phyloP scores from a whole-genome alignment of 2,797 vertebrate genomes.

The Podarcis lilfordi region DNA sequence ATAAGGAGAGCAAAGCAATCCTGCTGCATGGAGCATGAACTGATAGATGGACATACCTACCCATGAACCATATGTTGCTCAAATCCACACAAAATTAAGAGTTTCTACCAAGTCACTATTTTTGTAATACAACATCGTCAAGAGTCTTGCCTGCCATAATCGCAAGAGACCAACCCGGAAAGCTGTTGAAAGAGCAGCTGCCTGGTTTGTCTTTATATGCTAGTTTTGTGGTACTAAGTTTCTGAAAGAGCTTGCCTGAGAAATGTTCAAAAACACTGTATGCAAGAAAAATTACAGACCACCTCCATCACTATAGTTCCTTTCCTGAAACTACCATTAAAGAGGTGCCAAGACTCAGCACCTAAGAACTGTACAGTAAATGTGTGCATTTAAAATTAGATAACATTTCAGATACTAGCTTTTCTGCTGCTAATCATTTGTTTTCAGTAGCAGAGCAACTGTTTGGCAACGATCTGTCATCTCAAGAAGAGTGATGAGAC shows the following conservation, averaged over 20 bases:
- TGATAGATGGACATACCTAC: neutral
- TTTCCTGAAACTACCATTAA: neutral
- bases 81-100: neutral
- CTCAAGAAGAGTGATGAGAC: slow-evolving; percentile 32
- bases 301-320: no score
- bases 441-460: neutral
- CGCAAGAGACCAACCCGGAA: neutral
- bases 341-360: neutral
- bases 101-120: neutral
- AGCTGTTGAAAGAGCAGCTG: neutral
- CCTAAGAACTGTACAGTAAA: slow-evolving; percentile 36
- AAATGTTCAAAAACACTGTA: neutral
- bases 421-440: slow-evolving; percentile 8
- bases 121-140: neutral
- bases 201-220: neutral
- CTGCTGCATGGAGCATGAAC: neutral
- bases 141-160: neutral
- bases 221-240: neutral
- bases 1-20: neutral
- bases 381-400: neutral
- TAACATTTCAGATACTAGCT: neutral
- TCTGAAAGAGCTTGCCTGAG: slow-evolving; percentile 13
- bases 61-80: neutral
- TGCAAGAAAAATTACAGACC: neutral
- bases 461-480: neutral